Base-by-base conservation (phyloP, 2,888 invertebrate species). In the Acanthoscelides obtectus region DNA sequence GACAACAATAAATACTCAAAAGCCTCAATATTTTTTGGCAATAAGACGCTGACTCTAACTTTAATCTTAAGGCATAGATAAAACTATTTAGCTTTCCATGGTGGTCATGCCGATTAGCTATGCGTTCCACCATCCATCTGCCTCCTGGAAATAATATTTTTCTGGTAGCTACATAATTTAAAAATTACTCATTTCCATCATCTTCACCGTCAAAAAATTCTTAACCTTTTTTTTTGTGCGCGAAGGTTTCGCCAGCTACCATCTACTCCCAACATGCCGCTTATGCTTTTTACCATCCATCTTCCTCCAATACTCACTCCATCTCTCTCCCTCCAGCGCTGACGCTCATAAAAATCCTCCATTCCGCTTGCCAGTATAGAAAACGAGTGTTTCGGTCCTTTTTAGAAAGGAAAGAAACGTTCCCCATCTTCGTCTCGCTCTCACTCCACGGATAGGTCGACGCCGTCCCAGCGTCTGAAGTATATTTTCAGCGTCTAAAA, bases 401-500 rank as follows among this genome's bases (percentile, higher is more conserved):
- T 79, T 79, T 77, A 78, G 79, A 79, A 21, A 76, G 78, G 77
- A 78, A 75, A 72, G 72, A 73, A 71, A 71, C 67, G 72, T 68
- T 70, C 75, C 73, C 71, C 69, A 66, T 66, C 22, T 22, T 8
- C 66, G 22, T 66, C 66, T 66, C 66, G 0, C 77, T 78, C 77
- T 74, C 75, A 75, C 79, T 71, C 72, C 70, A 68, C 69, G 71
- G 77, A 79, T 78, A 78, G 79, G 79, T 79, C 78, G 75, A 75
- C 74, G 71, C 78, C 80, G 78, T 78, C 73, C 74, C 72, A 79
- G 76, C 81, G 81, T 82, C 83, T 82, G 82, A 83, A 81, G 82
- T 82, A 81, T 69, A 75, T 75, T 79, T 76, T 78, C 77, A 81
- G 81, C 84, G 83, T 84, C 84, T 83, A 79, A 84, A 83, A 83